These are phyloP conservation scores for Eupithecia subumbrata DNA, from an alignment of 2,888 invertebrate genomes.

Conservation along the genomic window DNA sequence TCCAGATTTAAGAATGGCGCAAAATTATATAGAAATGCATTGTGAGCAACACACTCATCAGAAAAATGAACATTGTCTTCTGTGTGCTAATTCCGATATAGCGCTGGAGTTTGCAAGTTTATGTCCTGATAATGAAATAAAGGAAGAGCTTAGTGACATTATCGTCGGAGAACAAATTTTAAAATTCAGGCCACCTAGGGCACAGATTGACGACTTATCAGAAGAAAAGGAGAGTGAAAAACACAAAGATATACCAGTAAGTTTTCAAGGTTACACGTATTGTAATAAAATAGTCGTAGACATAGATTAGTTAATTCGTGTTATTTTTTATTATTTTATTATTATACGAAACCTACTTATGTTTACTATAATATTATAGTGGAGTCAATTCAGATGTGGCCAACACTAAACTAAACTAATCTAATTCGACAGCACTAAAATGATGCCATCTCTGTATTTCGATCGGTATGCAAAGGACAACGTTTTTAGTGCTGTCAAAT, in stretches of 20 bases:
- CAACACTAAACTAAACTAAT: no score
- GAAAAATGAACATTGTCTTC: background rate
- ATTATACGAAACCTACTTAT: no score
- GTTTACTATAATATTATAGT: no score
- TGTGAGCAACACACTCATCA: background rate
- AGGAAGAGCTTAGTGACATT: background rate
- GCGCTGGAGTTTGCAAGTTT: conserved; percentile 1
- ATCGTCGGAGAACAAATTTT: background rate
- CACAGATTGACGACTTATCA: background rate
- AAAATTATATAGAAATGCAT: background rate
- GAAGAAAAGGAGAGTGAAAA: background rate
- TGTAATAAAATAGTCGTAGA: background rate
- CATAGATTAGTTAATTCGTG: no score
- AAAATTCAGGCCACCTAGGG: background rate
- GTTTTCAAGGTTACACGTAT: background rate
- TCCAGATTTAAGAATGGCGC: background rate
- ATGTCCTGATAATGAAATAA: background rate
- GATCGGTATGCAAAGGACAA: no score
- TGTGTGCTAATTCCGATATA: conserved; percentile 1
- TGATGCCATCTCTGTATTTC: no score
- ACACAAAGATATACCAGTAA: background rate
- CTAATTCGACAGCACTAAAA: no score
- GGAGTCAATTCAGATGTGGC: no score
- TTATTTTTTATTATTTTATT: no score
- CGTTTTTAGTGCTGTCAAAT: no score